Conservation (phyloP, 2,797 vertebrate species). For the Botia kubotai region DNA sequence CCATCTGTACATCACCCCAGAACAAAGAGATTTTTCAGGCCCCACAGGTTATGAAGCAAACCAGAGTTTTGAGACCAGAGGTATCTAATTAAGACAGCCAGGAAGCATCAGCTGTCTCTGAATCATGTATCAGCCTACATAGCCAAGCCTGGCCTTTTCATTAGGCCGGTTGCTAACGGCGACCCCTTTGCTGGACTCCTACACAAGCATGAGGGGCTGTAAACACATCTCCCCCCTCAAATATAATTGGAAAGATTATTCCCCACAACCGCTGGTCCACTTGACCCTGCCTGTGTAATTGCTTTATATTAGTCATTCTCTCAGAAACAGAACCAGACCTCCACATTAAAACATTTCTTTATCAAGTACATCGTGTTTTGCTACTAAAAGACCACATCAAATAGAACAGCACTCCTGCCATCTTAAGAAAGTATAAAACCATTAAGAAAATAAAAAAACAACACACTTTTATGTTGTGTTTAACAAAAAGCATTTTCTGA, state of each 20-base stretch:
- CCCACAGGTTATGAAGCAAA: constrained; percentile 16
- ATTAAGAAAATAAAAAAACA: not conserved
- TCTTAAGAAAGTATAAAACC: not conserved
- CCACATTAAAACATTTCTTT: not conserved
- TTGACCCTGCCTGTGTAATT: constrained; percentile 51
- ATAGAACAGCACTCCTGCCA: not conserved
- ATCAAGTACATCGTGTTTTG: not conserved
- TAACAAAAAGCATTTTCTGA: too few species aligned
- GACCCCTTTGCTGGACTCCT: constrained; percentile 52
- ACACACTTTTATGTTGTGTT: not conserved
- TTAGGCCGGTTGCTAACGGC: constrained; percentile 48
- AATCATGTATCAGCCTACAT: constrained; percentile 52
- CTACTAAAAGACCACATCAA: not conserved
- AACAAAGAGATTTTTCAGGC: constrained; percentile 6
- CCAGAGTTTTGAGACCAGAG: not conserved
- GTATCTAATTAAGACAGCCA: constrained; percentile 57
- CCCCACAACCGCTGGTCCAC: constrained; percentile 19
- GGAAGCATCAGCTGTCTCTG: constrained; percentile 39
- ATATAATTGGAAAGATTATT: constrained; percentile 58
- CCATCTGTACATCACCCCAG: not conserved
- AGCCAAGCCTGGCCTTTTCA: constrained; percentile 44
- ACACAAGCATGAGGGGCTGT: constrained; percentile 29
- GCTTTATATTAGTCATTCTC: constrained; percentile 41
- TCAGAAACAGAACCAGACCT: constrained; percentile 27
- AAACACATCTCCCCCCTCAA: constrained; percentile 25